Percentiles rank a stretch among this genome's conserved stretches.
Conservation (phyloP, 2,888 invertebrate genomes). For the Acleris literana region DNA sequence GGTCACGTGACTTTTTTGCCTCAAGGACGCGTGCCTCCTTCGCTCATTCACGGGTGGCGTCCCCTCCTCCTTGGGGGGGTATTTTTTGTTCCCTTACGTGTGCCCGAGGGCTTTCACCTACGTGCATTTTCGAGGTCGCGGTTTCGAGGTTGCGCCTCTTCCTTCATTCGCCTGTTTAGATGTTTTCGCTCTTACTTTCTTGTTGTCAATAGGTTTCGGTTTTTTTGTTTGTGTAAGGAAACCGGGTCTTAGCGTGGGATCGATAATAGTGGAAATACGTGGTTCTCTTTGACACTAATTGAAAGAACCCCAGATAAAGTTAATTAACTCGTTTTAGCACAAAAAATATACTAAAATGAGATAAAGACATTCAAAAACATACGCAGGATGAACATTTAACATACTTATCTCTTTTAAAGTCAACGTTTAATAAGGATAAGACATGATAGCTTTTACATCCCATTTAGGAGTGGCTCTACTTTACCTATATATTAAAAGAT, state of each 20-base stretch:
- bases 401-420: too few relatives aligned
- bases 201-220: not conserved
- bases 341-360: too few relatives aligned
- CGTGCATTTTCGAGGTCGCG: slow-evolving; percentile 82
- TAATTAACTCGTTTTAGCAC: too few relatives aligned
- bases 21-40: slow-evolving; percentile 82
- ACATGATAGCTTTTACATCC: too few relatives aligned
- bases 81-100: slow-evolving; percentile 82
- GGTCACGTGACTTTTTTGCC: slow-evolving; percentile 83
- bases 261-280: too few relatives aligned
- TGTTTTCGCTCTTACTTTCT: slow-evolving; percentile 39
- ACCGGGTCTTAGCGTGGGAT: not conserved
- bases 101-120: slow-evolving; percentile 82
- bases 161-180: slow-evolving; percentile 61
- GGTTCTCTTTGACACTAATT: too few relatives aligned
- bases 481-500: too few relatives aligned
- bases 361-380: too few relatives aligned
- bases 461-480: too few relatives aligned
- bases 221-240: not conserved
- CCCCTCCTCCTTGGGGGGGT: slow-evolving; percentile 76
- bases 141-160: slow-evolving; percentile 74
- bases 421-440: too few relatives aligned
- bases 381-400: too few relatives aligned
- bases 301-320: too few relatives aligned
- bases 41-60: slow-evolving; percentile 80